Conservation (phyloP, 2,113 vertebrate genomes). For the Ptyas mucosa region DNA sequence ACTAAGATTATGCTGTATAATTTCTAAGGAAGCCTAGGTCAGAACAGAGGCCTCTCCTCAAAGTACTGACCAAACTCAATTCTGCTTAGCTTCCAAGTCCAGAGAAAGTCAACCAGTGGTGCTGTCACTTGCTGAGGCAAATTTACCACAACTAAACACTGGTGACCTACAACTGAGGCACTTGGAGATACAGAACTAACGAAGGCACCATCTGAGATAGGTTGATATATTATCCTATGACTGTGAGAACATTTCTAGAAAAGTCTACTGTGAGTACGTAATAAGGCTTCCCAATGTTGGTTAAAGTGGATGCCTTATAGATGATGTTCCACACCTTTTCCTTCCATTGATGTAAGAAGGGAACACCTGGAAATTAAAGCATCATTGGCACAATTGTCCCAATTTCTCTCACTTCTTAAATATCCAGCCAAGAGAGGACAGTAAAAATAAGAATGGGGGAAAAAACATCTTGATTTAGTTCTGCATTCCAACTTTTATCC, state of each 20-base stretch:
- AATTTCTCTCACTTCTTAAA: background rate
- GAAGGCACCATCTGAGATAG: background rate
- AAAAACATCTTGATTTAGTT: background rate
- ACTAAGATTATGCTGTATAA: no score
- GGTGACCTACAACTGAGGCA: background rate
- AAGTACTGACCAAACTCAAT: background rate
- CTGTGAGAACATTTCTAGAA: background rate
- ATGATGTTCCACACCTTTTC: background rate
- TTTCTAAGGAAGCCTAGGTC: no score
- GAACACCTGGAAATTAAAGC: background rate
- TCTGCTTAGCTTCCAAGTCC: background rate
- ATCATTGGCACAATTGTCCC: background rate
- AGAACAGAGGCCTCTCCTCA: background rate
- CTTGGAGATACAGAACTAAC: background rate
- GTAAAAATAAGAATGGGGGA: background rate
- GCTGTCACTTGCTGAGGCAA: background rate
- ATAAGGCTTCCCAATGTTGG: background rate
- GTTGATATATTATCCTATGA: background rate
- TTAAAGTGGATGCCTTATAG: background rate
- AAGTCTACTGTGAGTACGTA: background rate
- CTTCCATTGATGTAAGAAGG: background rate
- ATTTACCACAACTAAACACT: background rate
- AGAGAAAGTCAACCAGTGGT: background rate
- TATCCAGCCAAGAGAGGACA: background rate
- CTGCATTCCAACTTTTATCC: background rate